These are phyloP conservation scores for Prolemur simus DNA, from an alignment of 2,113 vertebrate species.

Conservation along the genomic window DNA sequence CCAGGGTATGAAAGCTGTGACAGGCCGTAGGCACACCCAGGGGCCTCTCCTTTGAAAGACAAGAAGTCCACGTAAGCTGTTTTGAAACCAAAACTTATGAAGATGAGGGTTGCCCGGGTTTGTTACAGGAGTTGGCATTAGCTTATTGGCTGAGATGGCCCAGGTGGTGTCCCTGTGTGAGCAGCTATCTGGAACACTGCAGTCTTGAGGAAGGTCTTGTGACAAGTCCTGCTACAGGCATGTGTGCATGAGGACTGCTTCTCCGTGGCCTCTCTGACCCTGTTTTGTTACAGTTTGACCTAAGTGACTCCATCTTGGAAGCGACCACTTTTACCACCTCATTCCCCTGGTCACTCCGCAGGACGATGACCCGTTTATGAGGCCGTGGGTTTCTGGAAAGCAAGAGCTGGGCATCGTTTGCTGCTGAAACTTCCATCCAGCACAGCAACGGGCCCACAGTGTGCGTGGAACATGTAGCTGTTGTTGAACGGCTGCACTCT, in stretches of 20 bases:
- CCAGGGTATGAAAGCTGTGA: too few relatives aligned
- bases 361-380: background rate
- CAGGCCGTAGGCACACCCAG: too few relatives aligned
- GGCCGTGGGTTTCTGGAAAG: background rate
- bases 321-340: background rate
- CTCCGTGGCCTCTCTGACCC: background rate
- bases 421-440: background rate
- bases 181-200: too few relatives aligned
- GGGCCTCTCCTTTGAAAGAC: too few relatives aligned
- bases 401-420: background rate
- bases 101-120: too few relatives aligned
- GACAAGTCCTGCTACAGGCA: background rate
- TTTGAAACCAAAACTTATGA: too few relatives aligned
- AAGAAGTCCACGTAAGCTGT: too few relatives aligned
- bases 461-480: background rate
- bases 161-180: too few relatives aligned
- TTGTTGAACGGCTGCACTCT: accelerated
- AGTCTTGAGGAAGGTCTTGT: background rate
- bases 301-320: background rate
- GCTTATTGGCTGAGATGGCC: too few relatives aligned
- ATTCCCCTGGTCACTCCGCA: background rate
- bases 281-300: background rate
- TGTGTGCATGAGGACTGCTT: background rate
- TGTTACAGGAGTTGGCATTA: too few relatives aligned
- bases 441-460: background rate